Percentiles rank a stretch among this genome's conserved stretches.
phyloP scores from a whole-genome alignment of 1,140 invertebrate species.

The Leguminivora glycinivorella region DNA sequence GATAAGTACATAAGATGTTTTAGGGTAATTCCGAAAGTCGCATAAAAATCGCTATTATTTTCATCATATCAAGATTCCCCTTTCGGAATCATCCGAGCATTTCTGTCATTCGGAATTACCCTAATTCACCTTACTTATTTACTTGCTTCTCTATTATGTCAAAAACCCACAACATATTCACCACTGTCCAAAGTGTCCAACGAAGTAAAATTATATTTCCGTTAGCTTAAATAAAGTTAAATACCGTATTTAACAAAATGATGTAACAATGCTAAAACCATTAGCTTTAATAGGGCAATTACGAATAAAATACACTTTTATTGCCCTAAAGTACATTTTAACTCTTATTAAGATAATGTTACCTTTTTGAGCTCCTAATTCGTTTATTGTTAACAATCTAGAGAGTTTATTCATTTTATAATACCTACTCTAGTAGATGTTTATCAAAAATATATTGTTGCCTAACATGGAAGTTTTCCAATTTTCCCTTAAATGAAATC shows the following conservation, averaged over 20 bases:
- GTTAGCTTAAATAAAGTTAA: neutral
- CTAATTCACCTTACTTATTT: no score
- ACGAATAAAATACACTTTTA: neutral
- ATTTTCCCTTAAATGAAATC: neutral
- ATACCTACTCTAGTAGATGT: neutral
- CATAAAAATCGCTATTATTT: no score
- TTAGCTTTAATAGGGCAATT: slow-evolving; percentile 17
- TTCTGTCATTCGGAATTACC: no score
- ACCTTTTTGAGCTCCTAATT: slow-evolving; percentile 6
- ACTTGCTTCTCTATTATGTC: no score
- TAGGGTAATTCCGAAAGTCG: no score
- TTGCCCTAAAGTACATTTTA: slow-evolving; percentile 2
- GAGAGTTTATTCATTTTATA: neutral
- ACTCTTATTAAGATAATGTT: slow-evolving; percentile 20
- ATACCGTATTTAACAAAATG: neutral
- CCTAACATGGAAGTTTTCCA: neutral
- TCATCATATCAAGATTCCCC: no score
- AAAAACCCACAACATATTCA: no score
- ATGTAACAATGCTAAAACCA: slow-evolving; percentile 3
- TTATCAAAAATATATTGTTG: neutral
- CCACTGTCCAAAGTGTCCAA: neutral
- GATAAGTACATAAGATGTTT: no score
- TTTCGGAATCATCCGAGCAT: no score
- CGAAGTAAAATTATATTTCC: neutral
- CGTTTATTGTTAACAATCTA: slow-evolving; percentile 1